Evolutionary conservation across 2,797 vertebrate genomes (phyloP), one percentile per base, ranked within the genome.

Genomic region (Pseudotriccus pelzelni): DNA sequence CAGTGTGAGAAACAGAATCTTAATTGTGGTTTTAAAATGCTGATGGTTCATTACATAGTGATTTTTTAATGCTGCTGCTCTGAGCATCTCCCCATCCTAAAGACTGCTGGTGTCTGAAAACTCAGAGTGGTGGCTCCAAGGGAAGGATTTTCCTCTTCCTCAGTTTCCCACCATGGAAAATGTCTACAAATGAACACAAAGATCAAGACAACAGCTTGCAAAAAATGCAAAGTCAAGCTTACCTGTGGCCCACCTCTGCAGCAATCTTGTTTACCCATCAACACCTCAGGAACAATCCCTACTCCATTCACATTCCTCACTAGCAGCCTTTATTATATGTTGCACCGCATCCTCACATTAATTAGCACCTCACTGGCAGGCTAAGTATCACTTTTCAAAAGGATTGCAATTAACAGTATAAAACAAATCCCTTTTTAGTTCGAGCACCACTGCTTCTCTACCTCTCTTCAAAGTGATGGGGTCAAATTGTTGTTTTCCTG

Each of bases 201-300:
- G 84, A 96, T 96, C 97, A 91, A 92, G 93, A 77, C 78, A 92
- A 73, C 28, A 91, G 80, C 93, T 97, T 97, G 75, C 96, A 97
- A 97, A 69, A 98, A 98, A 94, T 2, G 27, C 78, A 7, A 75
- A 92, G 73, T 91, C 90, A 87, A 73, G 46, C 83, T 87, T 87
- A 96, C n/a, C 53, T 92, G 59, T 25, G 44, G 88, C 97, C 95
- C 90, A 91, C 90, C 74, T 94, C 76, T 75, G 36, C 67, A 78
- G 87, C 81, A 96, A 96, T 96, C 97, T 97, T 97, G 96, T 93
- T 96, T 94, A 96, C 90, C 94, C 91, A 96, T 97, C 97, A 96
- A 91, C 97, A 87, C 80, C 96, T 95, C 53, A 11, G 96, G 91
- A 94, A 68, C 64, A 60, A 80, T 79, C 67, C 66, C 73, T 70